Base-by-base conservation (phyloP, 2,888 invertebrate genomes). In the Criorhina ranunculi region DNA sequence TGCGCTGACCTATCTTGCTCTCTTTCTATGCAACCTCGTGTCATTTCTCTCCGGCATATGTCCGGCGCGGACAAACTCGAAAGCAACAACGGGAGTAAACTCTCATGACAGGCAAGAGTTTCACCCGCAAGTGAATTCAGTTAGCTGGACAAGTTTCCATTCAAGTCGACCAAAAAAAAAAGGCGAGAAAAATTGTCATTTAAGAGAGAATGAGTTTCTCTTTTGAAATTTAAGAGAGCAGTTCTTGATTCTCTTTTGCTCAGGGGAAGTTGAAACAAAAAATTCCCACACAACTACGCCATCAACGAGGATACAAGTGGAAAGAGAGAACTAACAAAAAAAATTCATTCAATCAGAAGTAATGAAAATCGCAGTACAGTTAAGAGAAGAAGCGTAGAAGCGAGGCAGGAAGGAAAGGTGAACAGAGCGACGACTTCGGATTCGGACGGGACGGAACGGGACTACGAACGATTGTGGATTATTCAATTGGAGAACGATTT, bases 61-160 rank as follows among this genome's bases (percentile, higher is more conserved):
- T 46, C 19, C 51, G 60, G 51, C 77, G 42, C 67, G 51, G 49
- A 67, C 19, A 35, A 57, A 12, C 33, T 53, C 2, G 12, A 29
- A 46, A 60, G 42, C 60, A 31, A 60, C 31, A 33, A 17, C 67
- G 77, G 77, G 44, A 67, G 3, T 42, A 77, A 59, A 60, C 77
- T 64, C 77, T 69, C 42, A 60, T 67, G 40, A 42, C 77, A 7
- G 51, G 67, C 60, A 77, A 76, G 60, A 77, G 67, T 69, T 77
- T 77, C 77, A 53, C 67, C 77, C 77, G 67, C 77, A 77, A 75
- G 59, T 77, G 67, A 77, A 51, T 40, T 51, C 15, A 59, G 33
- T 60, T 31, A 42, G 29, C 51, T 17, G 8, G 42, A 51, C 51
- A 24, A 51, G 42, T 51, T 57, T 40, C 46, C 7, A 17, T 17